Conservation (phyloP, 2,888 invertebrate species). For the Seira musarum region DNA sequence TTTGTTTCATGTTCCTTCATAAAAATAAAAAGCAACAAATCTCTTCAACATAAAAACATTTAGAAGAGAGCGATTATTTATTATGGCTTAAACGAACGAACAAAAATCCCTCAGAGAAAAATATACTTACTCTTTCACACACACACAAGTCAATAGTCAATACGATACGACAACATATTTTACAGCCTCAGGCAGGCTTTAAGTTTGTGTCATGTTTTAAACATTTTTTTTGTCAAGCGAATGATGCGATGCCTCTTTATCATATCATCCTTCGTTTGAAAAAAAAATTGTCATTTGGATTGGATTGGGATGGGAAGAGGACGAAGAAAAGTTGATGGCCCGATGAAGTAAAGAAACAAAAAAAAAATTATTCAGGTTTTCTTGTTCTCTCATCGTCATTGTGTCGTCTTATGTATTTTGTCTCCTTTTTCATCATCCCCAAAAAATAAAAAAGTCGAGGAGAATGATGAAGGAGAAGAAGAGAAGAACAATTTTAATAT, state of each 20-base stretch:
- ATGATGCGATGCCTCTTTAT: too few relatives aligned
- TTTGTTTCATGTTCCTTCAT: constrained; percentile 13
- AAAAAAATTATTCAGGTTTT: constrained; percentile 45
- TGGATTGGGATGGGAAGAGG: not conserved
- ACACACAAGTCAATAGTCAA: constrained; percentile 11
- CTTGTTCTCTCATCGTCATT: constrained; percentile 6
- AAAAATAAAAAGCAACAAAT: constrained; percentile 48
- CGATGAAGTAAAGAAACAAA: not conserved
- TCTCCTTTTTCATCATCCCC: constrained; percentile 54
- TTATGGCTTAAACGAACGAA: not conserved
- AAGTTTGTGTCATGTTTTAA: constrained; percentile 16
- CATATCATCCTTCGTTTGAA: not conserved
- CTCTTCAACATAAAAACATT: constrained; percentile 25
- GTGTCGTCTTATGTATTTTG: constrained; percentile 28
- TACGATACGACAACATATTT: too few relatives aligned
- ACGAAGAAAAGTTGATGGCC: not conserved
- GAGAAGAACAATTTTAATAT: not conserved
- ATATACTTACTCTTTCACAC: too few relatives aligned
- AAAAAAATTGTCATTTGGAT: not conserved
- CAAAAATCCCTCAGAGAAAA: too few relatives aligned
- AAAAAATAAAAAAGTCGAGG: too few relatives aligned
- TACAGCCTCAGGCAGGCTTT: not conserved
- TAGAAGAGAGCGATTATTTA: constrained; percentile 19
- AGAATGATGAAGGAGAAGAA: too few relatives aligned
- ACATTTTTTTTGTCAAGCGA: constrained; percentile 13